These are phyloP conservation scores for Drosophila heteroneura DNA, from an alignment of 2,888 invertebrate species.

Conservation along the genomic window DNA sequence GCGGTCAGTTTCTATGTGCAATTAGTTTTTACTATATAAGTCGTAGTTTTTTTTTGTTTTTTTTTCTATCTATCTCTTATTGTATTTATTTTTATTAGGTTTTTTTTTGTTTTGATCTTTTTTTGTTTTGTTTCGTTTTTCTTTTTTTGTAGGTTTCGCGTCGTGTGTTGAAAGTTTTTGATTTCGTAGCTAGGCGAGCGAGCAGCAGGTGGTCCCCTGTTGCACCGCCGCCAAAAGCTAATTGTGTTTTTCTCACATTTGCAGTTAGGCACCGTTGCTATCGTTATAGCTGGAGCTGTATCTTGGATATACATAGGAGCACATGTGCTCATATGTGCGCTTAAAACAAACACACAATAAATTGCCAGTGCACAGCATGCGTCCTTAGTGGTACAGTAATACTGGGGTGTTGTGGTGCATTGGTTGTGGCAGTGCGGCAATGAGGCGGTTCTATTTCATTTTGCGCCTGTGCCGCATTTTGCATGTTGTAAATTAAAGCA, in stretches of 20 bases:
- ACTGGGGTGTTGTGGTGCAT: conserved; percentile 15
- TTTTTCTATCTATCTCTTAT: conserved; percentile 3
- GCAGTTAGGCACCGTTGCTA: conserved; percentile 67
- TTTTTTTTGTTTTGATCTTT: conserved; percentile 19
- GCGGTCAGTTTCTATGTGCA: conserved; percentile 74
- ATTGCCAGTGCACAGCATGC: conserved; percentile 76
- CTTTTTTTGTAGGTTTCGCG: conserved; percentile 35
- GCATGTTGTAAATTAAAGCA: conserved; percentile 79
- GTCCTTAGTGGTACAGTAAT: conserved; percentile 42
- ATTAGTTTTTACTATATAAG: conserved; percentile 73
- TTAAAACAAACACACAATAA: conserved; percentile 81
- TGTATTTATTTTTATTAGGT: conserved; percentile 38
- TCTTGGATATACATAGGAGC: conserved; percentile 60
- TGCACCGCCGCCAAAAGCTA: conserved; percentile 79
- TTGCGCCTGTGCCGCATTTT: conserved; percentile 57
- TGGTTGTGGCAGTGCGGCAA: conserved; percentile 24
- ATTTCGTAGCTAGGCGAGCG: conserved; percentile 53
- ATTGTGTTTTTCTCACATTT: conserved; percentile 82
- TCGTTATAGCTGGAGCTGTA: conserved; percentile 34
- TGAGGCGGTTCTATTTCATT: conserved; percentile 68
- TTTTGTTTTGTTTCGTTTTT: conserved; percentile 10
- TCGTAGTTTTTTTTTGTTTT: conserved; percentile 25
- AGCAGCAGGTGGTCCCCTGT: conserved; percentile 74
- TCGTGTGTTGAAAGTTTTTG: conserved; percentile 74
- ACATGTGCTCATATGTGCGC: conserved; percentile 61